Percentiles rank a stretch among this genome's conserved stretches.
Evolutionary conservation across 2,888 invertebrate genomes (phyloP).

Genomic region (Parapristionchus giblindavisi): DNA sequence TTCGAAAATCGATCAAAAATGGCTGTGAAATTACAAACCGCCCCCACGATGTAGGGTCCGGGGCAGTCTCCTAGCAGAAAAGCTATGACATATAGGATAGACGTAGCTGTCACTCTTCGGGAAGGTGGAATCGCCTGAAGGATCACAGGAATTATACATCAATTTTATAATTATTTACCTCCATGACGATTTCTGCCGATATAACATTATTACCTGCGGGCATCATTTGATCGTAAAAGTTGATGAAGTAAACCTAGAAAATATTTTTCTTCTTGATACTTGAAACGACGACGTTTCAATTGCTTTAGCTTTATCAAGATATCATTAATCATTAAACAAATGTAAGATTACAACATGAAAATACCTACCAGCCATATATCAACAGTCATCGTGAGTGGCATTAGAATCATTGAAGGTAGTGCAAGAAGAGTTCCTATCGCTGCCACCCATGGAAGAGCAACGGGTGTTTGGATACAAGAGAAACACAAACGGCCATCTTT

Average conservation of each 20-base stretch:
- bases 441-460: constrained; percentile 12
- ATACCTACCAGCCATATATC: constrained; percentile 12
- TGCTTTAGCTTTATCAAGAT: neutral
- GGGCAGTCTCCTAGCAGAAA: constrained; percentile 22
- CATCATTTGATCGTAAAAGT: constrained; percentile 6
- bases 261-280: neutral
- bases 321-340: neutral
- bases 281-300: neutral
- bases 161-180: neutral
- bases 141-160: neutral
- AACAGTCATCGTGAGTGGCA: constrained; percentile 8
- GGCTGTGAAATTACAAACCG: neutral
- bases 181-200: constrained; percentile 17
- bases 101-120: constrained; percentile 2
- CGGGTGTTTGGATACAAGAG: neutral
- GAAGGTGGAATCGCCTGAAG: constrained; percentile 15
- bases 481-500: constrained; percentile 6
- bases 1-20: neutral
- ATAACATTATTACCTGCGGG: constrained; percentile 18
- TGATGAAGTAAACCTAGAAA: constrained; percentile 25
- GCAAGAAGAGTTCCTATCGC: constrained; percentile 17
- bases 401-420: constrained; percentile 1
- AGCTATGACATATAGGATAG: constrained; percentile 16
- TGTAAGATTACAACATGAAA: neutral
- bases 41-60: constrained; percentile 27